Base-by-base conservation (phyloP, 30 jellyfish, hydroid and myxozoan genomes). In the Aurelia aurita complex sp. Pacific region DNA sequence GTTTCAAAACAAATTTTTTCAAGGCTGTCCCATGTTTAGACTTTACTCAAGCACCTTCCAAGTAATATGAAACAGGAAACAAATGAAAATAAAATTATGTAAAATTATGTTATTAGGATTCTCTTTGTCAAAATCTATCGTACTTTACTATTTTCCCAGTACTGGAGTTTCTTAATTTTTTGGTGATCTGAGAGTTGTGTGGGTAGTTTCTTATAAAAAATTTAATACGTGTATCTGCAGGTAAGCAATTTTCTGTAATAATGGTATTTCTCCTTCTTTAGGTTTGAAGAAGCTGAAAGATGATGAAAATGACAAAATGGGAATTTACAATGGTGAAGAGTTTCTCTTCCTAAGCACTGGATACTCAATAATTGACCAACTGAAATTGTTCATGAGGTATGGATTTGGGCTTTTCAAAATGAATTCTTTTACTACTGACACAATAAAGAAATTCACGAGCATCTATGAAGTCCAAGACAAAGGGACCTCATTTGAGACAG, bases 251-350 rank as follows among this genome's bases (percentile, higher is more conserved):
- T 55, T 17, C 34, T 12, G 14, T 10, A 46, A 80, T 36, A 8
- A 63, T 63, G 80, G 6, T 79, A 62, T 3, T 69, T 74, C 81
- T 17, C 46, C 77, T 51, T 79, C 55, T 63, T 2, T 40, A 88
- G 96, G 92, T 29, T 77, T 88, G 17, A 82, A 69, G 55, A 79
- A 43, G 52, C 35, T 87, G 65, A 76, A 83, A 8, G 76, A 57
- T 14, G 86, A 61, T 38, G 77, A 64, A 5, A 32, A 19, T 13
- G 80, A 79, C 29, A 42, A 50, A 10, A 64, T 93, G 78, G 98
- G 98, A 46, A 81, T 93, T 29, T 93, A 93, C 80, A 64, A 93
- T 77, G 98, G 97, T 13, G 63, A 87, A 1, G 94, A 93, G 9
- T 93, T 93, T 70, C 74, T 88, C 46, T 93, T 51, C 79, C 15